Base-by-base conservation (phyloP, 2,113 vertebrate genomes). In the Prochilodus magdalenae region DNA sequence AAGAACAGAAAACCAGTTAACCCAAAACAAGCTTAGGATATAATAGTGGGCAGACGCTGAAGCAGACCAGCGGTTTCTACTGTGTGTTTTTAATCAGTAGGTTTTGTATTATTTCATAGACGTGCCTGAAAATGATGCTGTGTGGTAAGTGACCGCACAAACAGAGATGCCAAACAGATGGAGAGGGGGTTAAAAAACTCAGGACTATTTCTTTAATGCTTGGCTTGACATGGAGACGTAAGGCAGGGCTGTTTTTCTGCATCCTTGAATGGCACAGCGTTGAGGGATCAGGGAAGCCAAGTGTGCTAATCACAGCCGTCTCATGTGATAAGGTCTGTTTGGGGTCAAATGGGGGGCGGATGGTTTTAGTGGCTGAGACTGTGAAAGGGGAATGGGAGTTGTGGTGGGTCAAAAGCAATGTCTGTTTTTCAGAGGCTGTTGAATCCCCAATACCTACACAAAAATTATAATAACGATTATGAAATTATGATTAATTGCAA, bases 321-420 rank as follows among this genome's bases (percentile, higher is more conserved):
- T 79, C 69, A 75, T 44, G 49, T 82, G 76, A 84, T 79, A 79
- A 74, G 76, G 60, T 78, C 77, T 33, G 30, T 27, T 30, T 0
- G 4, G 70, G 69, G 40, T 73, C 51, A 71, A 63, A 12, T 65
- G 47, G 29, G n/a, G 53, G 70, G 29, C 73, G 11, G 57, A n/a
- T 55, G n/a, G 24, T 65, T 18, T 67, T 83, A 77, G 60, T 47
- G 33, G 44, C 30, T 78, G 30, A 55, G 47, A 30, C 30, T 59
- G 59, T 74, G 60, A 66, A 63, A 53, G 74, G 72, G 62, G 27
- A 15, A n/a, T 30, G 15, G 70, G 4, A 14, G 20, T 13, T 59
- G 20, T n/a, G 12, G 51, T 59, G 44, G 63, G 62, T 57, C 66
- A 22, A n/a, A 30, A 36, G 65, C 20, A 71, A n/a, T 59, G 55